Base-by-base conservation (phyloP, 2,797 vertebrate species). In the Chaunax sp. region DNA sequence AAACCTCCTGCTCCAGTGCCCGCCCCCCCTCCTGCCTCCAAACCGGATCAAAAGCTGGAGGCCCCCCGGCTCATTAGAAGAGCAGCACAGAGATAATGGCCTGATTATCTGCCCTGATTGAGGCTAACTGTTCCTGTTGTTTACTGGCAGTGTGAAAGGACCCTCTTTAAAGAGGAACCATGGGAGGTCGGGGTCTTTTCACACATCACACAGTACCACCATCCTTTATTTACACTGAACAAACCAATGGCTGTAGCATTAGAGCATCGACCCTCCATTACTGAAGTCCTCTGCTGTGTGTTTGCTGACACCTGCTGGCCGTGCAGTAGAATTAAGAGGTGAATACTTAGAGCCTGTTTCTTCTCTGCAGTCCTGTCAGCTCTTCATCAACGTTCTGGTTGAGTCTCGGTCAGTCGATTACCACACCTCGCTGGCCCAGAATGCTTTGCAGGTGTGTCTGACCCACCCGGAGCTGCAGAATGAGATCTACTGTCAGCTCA, bases 361-460 rank as follows among this genome's bases (percentile, higher is more conserved):
- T 0, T 23, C 22, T 59, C 60, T 33, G 40, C 88, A 99, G 97
- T 97, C 96, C 56, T 99, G 97, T 85, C 97, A 99, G 90, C 94
- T 99, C 74, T 99, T 99, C 91, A 98, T 98, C 91, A 98, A 97
- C 0, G 96, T 98, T 68, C 94, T 97, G 6, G 95, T 96, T 40
- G 97, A 98, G 86, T 96, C 96, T 0, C 89, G 97, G 3, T 98
- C 96, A 0, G 89, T 98, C 38, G 97, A 99, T 85, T 98, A 98
- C 88, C 97, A 98, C 0, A 96, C 97, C 47, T 98, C 97, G 0
- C 89, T 99, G 87, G 96, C 96, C 64, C 97, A 98, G 94, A 97
- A 95, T 2, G 96, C 96, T 2, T 80, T 99, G 84, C 97, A 98
- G 81, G 96, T 99, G 82, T 98, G 97, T 87, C 90, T 99, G 70